Base-by-base conservation (phyloP, 2,797 vertebrate genomes). In the Chaetophractus vellerosus region DNA sequence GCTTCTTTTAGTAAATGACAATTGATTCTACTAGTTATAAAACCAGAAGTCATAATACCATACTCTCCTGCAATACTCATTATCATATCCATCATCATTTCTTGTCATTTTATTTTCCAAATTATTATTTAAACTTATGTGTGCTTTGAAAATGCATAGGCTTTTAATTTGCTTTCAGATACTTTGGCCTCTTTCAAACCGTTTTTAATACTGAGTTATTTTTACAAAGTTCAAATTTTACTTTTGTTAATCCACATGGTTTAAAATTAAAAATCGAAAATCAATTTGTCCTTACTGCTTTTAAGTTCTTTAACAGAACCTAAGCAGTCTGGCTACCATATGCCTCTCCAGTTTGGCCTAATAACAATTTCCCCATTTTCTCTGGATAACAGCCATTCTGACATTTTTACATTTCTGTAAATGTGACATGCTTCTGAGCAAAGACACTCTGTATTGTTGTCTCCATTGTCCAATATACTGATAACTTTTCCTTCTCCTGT, bases 141-240 rank as follows among this genome's bases (percentile, higher is more conserved):
- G 33, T 89, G 74, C 6, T 68, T 66, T 48, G 24, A 28, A 57
- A 66, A 23, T 59, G 23, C 57, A 59, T 0, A 48, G 7, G 2
- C 16, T 85, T 80, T 78, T 41, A 48, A 85, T 66, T 88, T 85
- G 33, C 21, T 88, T 6, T n/a, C 16, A 59, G 92, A 26, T 61
- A 15, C 9, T 26, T 75, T 75, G 19, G 4, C 26, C 36, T 61
- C 57, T 68, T 91, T 88, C 1, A 61, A 84, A 82, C 8, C 3
- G 33, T 41, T 91, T 76, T 74, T 80, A 90, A 41, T 45, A 7
- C 45, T 66, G 2, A 2, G 24, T 78, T n/a, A 45, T 36, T 83
- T 71, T 89, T n/a, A 78, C 2, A 33, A 71, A 33, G 59, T 85
- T 68, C 19, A 79, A 59, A 63, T 18, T 2, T 57, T 33, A 74